Evolutionary conservation across 2,113 vertebrate genomes (phyloP).

Genomic region (Hylia prasina): DNA sequence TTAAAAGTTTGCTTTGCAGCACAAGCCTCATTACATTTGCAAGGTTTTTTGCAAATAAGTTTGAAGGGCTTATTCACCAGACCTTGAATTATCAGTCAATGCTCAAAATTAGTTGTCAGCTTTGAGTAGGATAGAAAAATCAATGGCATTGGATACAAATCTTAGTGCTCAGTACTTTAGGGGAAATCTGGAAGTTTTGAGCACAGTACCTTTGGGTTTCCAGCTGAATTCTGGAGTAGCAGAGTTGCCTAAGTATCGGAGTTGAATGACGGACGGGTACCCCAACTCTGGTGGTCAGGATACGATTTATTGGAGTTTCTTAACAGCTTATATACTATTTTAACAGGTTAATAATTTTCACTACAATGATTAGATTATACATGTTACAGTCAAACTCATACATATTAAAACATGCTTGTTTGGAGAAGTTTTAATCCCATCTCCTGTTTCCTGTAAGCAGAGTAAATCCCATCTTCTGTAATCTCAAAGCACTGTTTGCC

Average conservation of each 20-base stretch:
- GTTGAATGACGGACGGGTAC: too few relatives aligned
- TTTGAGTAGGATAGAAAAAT: background rate
- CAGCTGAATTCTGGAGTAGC: background rate
- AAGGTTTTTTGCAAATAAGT: constrained; percentile 13
- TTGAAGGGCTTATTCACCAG: constrained; percentile 28
- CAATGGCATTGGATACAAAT: background rate
- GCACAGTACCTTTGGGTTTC: background rate
- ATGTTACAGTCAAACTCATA: too few relatives aligned
- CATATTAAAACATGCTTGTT: too few relatives aligned
- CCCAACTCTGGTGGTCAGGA: too few relatives aligned
- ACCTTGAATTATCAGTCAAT: constrained; percentile 16
- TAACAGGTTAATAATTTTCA: too few relatives aligned
- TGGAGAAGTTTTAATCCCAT: too few relatives aligned
- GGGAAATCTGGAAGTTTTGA: background rate
- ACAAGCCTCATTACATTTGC: background rate
- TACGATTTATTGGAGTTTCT: too few relatives aligned
- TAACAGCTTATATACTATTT: too few relatives aligned
- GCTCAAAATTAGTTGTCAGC: background rate
- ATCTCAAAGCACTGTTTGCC: too few relatives aligned
- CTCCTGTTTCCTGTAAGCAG: too few relatives aligned
- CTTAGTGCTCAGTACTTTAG: background rate
- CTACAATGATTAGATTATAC: too few relatives aligned
- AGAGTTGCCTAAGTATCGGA: background rate
- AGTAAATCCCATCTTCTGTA: too few relatives aligned
- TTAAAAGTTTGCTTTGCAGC: background rate